These are phyloP conservation scores for Acleris holmiana DNA, from an alignment of 2,888 invertebrate genomes.

Conservation along the genomic window DNA sequence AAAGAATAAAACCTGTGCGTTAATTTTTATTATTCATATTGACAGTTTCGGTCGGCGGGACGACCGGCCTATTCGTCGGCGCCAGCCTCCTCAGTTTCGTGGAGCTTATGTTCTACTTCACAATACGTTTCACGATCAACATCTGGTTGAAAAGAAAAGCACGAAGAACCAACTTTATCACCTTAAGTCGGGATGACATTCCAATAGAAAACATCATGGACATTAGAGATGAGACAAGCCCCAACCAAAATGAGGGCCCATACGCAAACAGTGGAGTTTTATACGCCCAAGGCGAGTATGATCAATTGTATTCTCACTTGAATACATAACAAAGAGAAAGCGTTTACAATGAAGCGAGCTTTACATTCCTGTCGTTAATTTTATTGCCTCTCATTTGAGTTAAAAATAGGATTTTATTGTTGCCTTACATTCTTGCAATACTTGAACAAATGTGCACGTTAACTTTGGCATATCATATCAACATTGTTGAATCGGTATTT, in stretches of 20 bases:
- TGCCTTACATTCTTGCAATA: slow-evolving; percentile 4
- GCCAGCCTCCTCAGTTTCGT: slow-evolving; percentile 88
- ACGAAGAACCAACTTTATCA: slow-evolving; percentile 29
- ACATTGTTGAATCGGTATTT: neutral
- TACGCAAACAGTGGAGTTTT: slow-evolving; percentile 40
- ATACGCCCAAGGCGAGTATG: slow-evolving; percentile 17
- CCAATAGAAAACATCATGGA: neutral
- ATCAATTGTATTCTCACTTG: slow-evolving; percentile 24
- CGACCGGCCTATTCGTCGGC: slow-evolving; percentile 86
- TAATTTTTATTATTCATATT: slow-evolving; percentile 29
- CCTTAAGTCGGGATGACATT: slow-evolving; percentile 14
- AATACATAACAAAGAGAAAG: slow-evolving; percentile 5
- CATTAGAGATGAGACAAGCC: neutral
- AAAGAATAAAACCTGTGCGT: too few species aligned
- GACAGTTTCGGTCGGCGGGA: slow-evolving; percentile 87
- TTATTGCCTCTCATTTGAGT: slow-evolving; percentile 16
- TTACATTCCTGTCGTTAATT: slow-evolving; percentile 7
- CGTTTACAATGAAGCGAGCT: slow-evolving; percentile 4
- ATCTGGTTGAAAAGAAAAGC: slow-evolving; percentile 55
- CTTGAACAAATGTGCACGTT: slow-evolving; percentile 5
- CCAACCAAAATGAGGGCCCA: slow-evolving; percentile 1
- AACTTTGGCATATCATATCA: slow-evolving; percentile 5
- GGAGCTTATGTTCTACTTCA: slow-evolving; percentile 86
- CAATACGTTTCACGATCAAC: slow-evolving; percentile 77
- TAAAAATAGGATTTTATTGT: slow-evolving; percentile 12